A percentile compares a stretch with the other conserved stretches of the same genome.
Conservation (phyloP, 2,797 vertebrate species). For the Danio kyathit region DNA sequence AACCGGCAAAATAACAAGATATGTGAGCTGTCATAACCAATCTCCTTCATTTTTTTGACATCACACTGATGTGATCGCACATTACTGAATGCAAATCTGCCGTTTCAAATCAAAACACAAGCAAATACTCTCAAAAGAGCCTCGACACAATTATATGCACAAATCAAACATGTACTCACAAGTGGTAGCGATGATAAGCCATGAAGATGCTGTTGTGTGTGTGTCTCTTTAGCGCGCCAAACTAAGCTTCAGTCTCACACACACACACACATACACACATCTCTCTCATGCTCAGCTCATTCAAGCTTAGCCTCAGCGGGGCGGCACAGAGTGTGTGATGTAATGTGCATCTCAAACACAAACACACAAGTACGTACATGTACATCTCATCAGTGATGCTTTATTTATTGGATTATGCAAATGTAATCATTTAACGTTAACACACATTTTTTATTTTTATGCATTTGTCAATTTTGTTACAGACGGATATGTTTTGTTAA, state of each 20-base stretch:
- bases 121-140: conserved; percentile 18
- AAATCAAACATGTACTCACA: conserved; percentile 85
- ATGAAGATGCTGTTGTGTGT: conserved; percentile 74
- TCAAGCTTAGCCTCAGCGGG: conserved; percentile 75
- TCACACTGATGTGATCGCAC: neutral
- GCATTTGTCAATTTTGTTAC: no score
- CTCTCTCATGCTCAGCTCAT: conserved; percentile 68
- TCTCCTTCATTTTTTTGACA: neutral
- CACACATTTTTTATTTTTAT: no score
- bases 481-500: no score
- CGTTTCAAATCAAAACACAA: conserved; percentile 17
- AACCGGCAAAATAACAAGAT: conserved; percentile 19
- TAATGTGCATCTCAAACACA: conserved; percentile 65
- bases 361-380: neutral
- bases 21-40: neutral
- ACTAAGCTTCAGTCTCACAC: conserved; percentile 64
- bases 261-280: conserved; percentile 42
- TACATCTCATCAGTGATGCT: neutral
- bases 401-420: neutral
- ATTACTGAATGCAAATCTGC: neutral
- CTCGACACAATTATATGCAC: conserved; percentile 31
- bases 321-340: conserved; percentile 75
- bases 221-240: conserved; percentile 68
- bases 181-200: conserved; percentile 88
- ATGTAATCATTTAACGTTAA: neutral